Percentiles rank a stretch among this genome's conserved stretches.
Conservation (phyloP, 1,140 invertebrate genomes). For the Planococcus citri region DNA sequence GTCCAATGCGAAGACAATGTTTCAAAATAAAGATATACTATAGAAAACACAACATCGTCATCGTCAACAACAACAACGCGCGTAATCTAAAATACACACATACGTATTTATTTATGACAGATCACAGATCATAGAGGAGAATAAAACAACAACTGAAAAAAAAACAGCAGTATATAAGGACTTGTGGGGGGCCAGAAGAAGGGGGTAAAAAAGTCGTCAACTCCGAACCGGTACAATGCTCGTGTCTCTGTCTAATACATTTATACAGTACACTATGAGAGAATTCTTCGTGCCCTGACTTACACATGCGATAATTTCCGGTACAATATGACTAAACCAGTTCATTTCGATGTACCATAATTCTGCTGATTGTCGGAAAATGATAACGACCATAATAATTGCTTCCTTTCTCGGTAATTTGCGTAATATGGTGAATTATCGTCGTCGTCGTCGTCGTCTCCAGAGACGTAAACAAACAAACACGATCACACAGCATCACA, state of each 20-base stretch:
- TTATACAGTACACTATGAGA: too few species aligned
- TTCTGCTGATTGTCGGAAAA: background rate
- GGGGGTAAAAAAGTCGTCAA: background rate
- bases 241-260: too few species aligned
- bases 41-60: too few species aligned
- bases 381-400: conserved; percentile 3
- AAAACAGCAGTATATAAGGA: too few species aligned
- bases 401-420: background rate
- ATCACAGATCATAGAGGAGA: too few species aligned
- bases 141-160: too few species aligned
- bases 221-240: background rate
- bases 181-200: too few species aligned
- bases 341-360: conserved; percentile 3
- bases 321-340: conserved; percentile 6
- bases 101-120: too few species aligned
- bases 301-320: conserved; percentile 1
- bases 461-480: too few species aligned
- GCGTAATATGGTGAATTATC: background rate
- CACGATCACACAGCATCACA: too few species aligned
- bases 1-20: background rate
- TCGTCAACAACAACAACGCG: background rate
- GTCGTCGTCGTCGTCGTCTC: too few species aligned
- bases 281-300: background rate
- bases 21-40: background rate
- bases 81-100: background rate